phyloP scores from a whole-genome alignment of 37 sponge, comb jelly and placozoan species.

The Cladorhizidae sp. region DNA sequence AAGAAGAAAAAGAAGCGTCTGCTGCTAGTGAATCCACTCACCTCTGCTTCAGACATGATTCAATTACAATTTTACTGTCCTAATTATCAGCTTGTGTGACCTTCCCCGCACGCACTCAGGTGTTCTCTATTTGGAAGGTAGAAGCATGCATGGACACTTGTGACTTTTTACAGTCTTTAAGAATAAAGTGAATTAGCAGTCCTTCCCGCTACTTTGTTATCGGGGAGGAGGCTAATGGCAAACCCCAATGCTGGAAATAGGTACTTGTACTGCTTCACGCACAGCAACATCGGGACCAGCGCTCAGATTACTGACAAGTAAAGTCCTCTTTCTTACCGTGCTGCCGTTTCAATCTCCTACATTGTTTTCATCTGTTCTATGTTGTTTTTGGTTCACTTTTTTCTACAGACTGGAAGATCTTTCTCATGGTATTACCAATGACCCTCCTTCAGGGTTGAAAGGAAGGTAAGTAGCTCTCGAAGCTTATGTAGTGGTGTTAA shows the following conservation, averaged over 20 bases:
- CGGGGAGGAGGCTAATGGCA: neutral
- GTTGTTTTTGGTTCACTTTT: neutral
- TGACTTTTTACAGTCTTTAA: no score
- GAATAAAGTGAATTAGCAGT: no score
- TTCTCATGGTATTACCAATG: constrained; percentile 25
- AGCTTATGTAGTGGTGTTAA: no score
- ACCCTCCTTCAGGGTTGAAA: constrained; percentile 26
- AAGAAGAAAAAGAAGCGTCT: no score
- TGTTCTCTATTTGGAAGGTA: no score
- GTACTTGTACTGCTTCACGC: constrained; percentile 19
- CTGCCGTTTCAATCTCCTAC: neutral
- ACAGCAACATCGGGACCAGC: constrained; percentile 30
- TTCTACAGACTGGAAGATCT: constrained; percentile 27
- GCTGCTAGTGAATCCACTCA: no score
- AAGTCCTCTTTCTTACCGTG: neutral
- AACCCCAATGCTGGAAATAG: neutral
- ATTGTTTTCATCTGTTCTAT: neutral
- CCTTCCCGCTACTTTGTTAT: neutral
- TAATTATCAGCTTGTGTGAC: no score
- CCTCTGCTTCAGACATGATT: no score
- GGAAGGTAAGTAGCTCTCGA: constrained; percentile 34
- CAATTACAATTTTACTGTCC: no score
- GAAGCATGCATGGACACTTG: no score
- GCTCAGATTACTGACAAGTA: constrained; percentile 48
- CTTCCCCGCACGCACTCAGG: no score